Conservation (phyloP, 2,113 vertebrate genomes). For the Scophthalmus maximus region DNA sequence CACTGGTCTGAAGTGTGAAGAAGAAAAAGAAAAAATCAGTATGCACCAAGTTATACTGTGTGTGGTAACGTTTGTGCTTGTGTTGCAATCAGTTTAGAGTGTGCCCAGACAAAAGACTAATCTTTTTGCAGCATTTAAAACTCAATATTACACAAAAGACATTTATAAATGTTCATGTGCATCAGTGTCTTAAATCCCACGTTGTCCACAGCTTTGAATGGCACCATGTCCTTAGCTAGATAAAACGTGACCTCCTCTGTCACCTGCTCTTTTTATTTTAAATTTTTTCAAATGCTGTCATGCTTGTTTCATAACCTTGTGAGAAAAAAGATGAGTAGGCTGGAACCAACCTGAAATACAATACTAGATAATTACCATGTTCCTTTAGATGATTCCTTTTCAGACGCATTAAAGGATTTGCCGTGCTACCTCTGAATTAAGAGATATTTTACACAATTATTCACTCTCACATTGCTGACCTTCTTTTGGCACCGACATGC, state of each 20-base stretch:
- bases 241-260: background rate
- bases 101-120: conserved; percentile 1
- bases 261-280: background rate
- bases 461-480: background rate
- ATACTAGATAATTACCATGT: background rate
- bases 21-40: conserved; percentile 37
- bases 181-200: background rate
- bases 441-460: too few relatives aligned
- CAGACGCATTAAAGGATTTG: background rate
- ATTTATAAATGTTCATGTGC: background rate
- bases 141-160: background rate
- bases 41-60: conserved; percentile 2
- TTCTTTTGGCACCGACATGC: background rate
- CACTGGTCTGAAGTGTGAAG: conserved; percentile 37
- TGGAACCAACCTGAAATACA: background rate
- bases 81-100: background rate
- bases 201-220: background rate
- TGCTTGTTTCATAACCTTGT: background rate
- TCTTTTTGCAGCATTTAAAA: background rate
- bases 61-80: conserved; percentile 18
- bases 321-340: background rate
- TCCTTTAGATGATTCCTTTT: background rate
- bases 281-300: background rate
- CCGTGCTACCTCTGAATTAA: background rate
- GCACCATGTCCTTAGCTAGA: background rate